Percentiles rank a stretch among this genome's conserved stretches.
Conservation (phyloP, 1,140 invertebrate species). For the Brachionus asplanchnoidis region DNA sequence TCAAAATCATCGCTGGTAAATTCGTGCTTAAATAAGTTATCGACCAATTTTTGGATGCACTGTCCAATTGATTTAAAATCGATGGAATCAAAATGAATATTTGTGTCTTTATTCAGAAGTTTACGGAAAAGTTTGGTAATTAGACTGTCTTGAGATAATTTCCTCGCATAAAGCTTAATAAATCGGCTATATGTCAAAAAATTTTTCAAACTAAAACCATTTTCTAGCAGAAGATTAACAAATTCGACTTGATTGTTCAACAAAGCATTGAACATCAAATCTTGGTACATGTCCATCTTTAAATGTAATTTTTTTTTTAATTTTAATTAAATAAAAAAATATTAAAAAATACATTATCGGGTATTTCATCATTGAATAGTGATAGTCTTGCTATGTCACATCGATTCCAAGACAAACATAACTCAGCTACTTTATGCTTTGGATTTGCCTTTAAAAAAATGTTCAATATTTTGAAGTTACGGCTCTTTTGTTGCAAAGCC, state of each 20-base stretch:
- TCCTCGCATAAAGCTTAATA: constrained; percentile 50
- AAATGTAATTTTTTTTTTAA: not conserved
- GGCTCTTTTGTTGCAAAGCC: not conserved
- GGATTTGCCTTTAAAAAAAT: constrained; percentile 21
- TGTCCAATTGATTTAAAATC: not conserved
- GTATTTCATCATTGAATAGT: constrained; percentile 18
- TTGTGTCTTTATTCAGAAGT: not conserved
- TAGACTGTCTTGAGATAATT: not conserved
- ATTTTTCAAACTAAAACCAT: constrained; percentile 56
- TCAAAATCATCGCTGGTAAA: not conserved
- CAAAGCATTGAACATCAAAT: constrained; percentile 55
- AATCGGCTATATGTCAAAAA: constrained; percentile 55
- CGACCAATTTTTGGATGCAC: constrained; percentile 7
- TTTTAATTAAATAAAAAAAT: not conserved
- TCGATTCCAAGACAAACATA: constrained; percentile 28
- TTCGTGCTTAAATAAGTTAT: constrained; percentile 15
- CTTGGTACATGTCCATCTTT: constrained; percentile 18
- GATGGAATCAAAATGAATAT: not conserved
- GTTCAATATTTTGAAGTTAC: not conserved
- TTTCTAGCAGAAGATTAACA: constrained; percentile 57
- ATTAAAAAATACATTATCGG: not conserved
- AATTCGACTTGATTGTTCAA: constrained; percentile 56
- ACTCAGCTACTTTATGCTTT: constrained; percentile 13
- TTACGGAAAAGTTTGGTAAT: not conserved
- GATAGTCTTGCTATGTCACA: constrained; percentile 4